Evolutionary conservation across 1,140 invertebrate species (phyloP).

Genomic region (Meloidogyne floridensis): DNA sequence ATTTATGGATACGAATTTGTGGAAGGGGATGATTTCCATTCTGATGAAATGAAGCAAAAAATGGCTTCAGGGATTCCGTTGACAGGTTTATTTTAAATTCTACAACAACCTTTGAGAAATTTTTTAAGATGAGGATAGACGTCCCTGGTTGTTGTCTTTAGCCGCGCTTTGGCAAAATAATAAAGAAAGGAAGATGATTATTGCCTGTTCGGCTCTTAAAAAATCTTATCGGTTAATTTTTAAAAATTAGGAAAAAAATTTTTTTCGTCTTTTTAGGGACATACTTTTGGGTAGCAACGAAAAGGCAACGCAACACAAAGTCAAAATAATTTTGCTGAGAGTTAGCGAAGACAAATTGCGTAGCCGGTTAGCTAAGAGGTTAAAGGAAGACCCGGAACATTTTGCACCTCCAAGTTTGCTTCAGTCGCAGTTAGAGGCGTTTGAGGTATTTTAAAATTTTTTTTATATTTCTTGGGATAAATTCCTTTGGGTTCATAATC

Average conservation of each 20-base stretch:
- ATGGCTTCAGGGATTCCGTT: conserved; percentile 36
- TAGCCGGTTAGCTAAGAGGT: not conserved
- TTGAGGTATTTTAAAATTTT: conserved; percentile 23
- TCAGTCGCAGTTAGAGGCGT: conserved; percentile 11
- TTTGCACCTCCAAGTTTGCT: conserved; percentile 27
- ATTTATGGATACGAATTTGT: conserved; percentile 26
- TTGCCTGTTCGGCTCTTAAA: conserved; percentile 42
- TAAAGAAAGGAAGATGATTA: conserved; percentile 13
- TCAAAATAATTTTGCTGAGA: conserved; percentile 15
- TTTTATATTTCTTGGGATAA: too few species aligned
- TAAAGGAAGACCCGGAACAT: not conserved
- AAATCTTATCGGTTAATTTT: conserved; percentile 18
- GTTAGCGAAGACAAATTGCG: conserved; percentile 21
- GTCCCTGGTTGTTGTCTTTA: conserved; percentile 29
- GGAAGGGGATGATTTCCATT: conserved; percentile 39
- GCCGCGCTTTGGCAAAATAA: not conserved
- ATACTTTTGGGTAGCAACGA: conserved; percentile 18
- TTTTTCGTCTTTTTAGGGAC: not conserved
- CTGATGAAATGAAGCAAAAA: conserved; percentile 38
- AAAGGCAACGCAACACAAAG: not conserved
- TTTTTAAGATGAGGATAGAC: conserved; percentile 34
- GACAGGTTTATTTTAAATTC: conserved; percentile 10
- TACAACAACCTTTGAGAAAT: not conserved
- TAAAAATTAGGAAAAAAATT: not conserved
- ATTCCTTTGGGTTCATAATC: too few species aligned